phyloP scores from a whole-genome alignment of 2,113 vertebrate species.

The Cephalopholis sonnerati region DNA sequence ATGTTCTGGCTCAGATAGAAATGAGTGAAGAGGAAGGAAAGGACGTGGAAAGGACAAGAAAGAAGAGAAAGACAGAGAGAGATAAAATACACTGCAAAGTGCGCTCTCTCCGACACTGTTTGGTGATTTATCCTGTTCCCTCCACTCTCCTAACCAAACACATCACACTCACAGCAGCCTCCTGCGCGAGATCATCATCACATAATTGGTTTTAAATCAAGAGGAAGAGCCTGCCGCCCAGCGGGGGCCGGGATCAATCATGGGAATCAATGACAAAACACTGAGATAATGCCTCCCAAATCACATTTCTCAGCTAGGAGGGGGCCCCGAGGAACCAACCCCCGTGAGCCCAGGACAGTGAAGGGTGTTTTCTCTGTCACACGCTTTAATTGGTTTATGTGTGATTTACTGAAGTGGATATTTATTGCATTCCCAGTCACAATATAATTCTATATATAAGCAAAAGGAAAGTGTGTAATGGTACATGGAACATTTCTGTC shows the following conservation, averaged over 20 bases:
- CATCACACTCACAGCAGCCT: constrained; percentile 47
- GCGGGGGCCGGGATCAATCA: constrained; percentile 66
- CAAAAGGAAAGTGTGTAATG: constrained; percentile 39
- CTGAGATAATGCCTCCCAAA: constrained; percentile 66
- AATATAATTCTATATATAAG: constrained; percentile 29
- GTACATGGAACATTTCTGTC: constrained; percentile 26
- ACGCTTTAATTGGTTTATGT: constrained; percentile 65
- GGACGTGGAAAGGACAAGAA: background rate
- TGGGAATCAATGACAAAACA: constrained; percentile 70
- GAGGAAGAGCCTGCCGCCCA: constrained; percentile 59
- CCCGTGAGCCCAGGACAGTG: background rate
- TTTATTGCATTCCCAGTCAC: constrained; percentile 40
- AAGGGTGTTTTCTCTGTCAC: constrained; percentile 50
- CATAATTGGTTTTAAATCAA: constrained; percentile 81
- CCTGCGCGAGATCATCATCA: constrained; percentile 71
- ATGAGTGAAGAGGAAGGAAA: background rate
- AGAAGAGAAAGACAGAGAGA: background rate
- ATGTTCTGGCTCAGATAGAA: background rate
- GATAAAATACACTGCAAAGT: constrained; percentile 15
- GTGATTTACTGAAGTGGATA: constrained; percentile 66
- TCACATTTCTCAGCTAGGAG: constrained; percentile 41
- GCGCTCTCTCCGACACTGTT: constrained; percentile 5
- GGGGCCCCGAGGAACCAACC: constrained; percentile 10
- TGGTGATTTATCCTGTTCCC: constrained; percentile 58
- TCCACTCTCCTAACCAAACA: constrained; percentile 42